Conservation (phyloP, 2,888 invertebrate genomes). For the Cheilosia grossa region DNA sequence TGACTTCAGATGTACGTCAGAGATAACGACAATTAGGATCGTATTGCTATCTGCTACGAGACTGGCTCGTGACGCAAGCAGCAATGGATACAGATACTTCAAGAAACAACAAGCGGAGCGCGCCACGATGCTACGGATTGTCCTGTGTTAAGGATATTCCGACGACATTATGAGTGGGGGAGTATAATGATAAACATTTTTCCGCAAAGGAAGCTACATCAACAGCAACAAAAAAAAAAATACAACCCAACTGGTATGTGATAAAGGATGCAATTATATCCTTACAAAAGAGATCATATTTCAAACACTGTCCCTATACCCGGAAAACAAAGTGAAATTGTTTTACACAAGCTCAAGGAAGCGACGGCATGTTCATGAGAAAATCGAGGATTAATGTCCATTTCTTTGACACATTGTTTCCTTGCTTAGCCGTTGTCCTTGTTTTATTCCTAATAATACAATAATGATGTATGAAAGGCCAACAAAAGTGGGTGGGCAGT, state of each 20-base stretch:
- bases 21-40: conserved; percentile 50
- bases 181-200: conserved; percentile 25
- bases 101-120: background rate
- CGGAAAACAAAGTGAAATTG: background rate
- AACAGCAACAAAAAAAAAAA: background rate
- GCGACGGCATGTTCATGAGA: background rate
- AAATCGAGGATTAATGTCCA: conserved; percentile 1
- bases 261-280: conserved; percentile 39
- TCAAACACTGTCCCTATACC: background rate
- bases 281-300: conserved; percentile 30
- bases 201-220: background rate
- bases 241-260: background rate
- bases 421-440: background rate
- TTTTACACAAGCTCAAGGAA: background rate
- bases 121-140: background rate
- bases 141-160: background rate
- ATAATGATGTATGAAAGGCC: background rate
- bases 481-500: background rate
- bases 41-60: conserved; percentile 13
- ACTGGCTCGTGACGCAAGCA: background rate
- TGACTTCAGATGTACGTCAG: conserved; percentile 51
- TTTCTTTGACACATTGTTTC: background rate
- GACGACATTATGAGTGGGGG: background rate
- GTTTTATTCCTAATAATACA: background rate
- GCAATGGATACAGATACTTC: background rate